A percentile compares a stretch with the other conserved stretches of the same genome.
Conservation (phyloP, 1,140 invertebrate genomes). For the Calephelis nemesis region DNA sequence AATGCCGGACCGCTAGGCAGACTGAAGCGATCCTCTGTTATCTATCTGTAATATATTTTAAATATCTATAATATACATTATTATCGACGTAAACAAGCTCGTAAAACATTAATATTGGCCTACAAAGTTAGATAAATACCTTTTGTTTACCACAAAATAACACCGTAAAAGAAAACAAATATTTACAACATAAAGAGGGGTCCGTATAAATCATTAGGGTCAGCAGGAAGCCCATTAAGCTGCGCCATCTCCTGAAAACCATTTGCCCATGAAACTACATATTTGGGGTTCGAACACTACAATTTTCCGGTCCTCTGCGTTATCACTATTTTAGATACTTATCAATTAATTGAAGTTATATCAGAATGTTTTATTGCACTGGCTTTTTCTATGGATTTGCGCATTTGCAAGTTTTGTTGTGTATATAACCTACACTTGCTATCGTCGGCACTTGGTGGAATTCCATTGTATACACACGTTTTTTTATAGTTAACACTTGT, state of each 20-base stretch:
- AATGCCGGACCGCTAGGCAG: too few species aligned
- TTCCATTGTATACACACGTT: too few species aligned
- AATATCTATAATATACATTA: too few species aligned
- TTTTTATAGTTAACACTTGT: too few species aligned
- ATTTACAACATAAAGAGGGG: constrained; percentile 9
- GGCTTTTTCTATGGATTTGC: too few species aligned
- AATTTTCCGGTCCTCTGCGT: constrained; percentile 25
- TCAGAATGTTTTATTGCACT: neutral
- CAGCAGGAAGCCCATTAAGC: constrained; percentile 12
- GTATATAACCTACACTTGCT: too few species aligned
- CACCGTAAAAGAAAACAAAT: constrained; percentile 22
- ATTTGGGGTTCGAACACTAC: constrained; percentile 17
- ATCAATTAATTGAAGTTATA: constrained; percentile 10
- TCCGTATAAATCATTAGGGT: constrained; percentile 26
- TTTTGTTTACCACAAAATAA: neutral
- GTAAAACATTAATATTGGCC: too few species aligned
- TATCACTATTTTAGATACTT: constrained; percentile 19
- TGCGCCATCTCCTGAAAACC: constrained; percentile 17
- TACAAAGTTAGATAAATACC: neutral
- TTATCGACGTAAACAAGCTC: too few species aligned
- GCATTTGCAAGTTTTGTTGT: too few species aligned
- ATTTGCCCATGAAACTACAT: constrained; percentile 28
- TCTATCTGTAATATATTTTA: too few species aligned
- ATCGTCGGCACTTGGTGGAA: too few species aligned
- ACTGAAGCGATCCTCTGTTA: too few species aligned